Evolutionary conservation across 2,888 invertebrate genomes (phyloP), one percentile per base, ranked within the genome.

Genomic region (Scrobipalpa atriplicella): DNA sequence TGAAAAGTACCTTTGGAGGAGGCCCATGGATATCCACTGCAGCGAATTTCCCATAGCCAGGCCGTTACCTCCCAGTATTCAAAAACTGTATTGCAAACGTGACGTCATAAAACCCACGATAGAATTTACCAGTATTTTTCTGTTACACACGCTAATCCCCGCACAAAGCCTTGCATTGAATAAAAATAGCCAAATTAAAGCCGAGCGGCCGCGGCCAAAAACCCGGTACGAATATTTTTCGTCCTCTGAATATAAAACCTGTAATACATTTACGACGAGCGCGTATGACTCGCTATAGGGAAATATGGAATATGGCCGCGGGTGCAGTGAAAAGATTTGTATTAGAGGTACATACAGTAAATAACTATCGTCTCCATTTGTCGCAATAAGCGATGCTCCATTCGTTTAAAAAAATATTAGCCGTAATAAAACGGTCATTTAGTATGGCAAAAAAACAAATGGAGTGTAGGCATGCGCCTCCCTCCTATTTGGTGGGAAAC

Each of bases 241-340:
- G 58, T 58, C 38, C 58, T 58, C 38, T 58, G 38, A 58, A 58
- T 58, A 29, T 38, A 38, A 58, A 58, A 58, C 29, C 58, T 36
- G 58, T 38, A 58, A 58, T 58, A 58, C 38, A 58, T 58, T 58
- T 58, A 58, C 29, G 38, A 38, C 16, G 38, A 38, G 38, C 58
- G 58, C 16, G 16, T 58, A 36, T 38, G 36, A 58, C 13, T 58
- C 10, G 38, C 58, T 16, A 58, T 8, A 58, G 58, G 38, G 58
- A 58, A 56, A 58, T 38, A 58, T 58, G 36, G 58, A 64, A 64
- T 64, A 64, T 64, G 64, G 13, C 64, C 36, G 16, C n/a, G 16
- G 1, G 47, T 16, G 16, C n/a, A 47, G 47, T 47, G n/a, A 47
- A 47, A n/a, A 47, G 47, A 47, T 47, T 47, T 29, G 29, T 29